Base-by-base conservation (phyloP, 2,888 invertebrate species). In the Xestia ashworthii region DNA sequence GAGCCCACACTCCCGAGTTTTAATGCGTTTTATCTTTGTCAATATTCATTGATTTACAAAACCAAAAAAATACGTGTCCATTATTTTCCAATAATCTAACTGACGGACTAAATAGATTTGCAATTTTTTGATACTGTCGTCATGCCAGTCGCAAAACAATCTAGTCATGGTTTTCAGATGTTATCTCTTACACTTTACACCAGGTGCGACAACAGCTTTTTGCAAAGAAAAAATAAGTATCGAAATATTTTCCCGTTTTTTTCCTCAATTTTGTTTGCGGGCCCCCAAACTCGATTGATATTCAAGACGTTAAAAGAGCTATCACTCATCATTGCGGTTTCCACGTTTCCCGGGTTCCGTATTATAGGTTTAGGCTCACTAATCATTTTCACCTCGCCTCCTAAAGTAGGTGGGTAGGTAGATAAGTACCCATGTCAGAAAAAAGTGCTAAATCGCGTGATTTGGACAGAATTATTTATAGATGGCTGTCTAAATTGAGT, bases 301-400 rank as follows among this genome's bases (percentile, higher is more conserved):
- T 85, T 86, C 86, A 86, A 76, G 80, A 70, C 74, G 76, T 58
- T 58, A 76, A 72, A 50, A 70, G 67, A 74, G 72, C 80, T 74
- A 86, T 83, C 78, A 78, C 76, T 85, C 85, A 83, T 76, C 50
- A 75, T 70, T 80, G 76, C 12, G 71, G 55, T 65, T 83, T 62
- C 16, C 67, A 32, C 58, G 67, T 78, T 74, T 38, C 46, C 53
- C 65, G 82, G 81, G 72, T 77, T 83, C 83, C 66, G 62, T 71
- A 82, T 73, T 77, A 78, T 41, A 53, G 74, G 78, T 67, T 81
- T 25, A 41, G 38, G 46, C 62, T 38, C 72, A 64, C 81, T 83
- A 84, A 84, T 83, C 69, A 84, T 84, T 80, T 80, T 76, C 58
- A 80, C 80, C 55, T 83, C 19, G 58, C 25, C 50, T 11, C 22